phyloP scores from a whole-genome alignment of 2,113 vertebrate genomes.

The Labeo rohita region DNA sequence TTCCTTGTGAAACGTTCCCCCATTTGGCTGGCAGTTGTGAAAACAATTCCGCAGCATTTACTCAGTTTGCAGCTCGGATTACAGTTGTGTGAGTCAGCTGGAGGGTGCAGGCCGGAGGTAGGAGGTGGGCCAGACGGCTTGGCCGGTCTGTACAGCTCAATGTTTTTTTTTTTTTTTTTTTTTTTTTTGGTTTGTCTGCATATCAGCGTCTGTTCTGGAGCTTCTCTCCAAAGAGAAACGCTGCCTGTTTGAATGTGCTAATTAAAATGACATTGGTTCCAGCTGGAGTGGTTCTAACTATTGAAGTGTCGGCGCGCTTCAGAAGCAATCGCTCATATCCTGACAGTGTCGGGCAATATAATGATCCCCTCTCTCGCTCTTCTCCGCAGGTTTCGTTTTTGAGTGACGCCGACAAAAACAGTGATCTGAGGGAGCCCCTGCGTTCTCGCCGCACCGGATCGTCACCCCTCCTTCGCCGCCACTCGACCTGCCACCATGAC shows the following conservation, averaged over 20 bases:
- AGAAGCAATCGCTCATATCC: conserved; percentile 24
- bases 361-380: conserved; percentile 39
- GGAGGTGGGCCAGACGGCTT: conserved; percentile 62
- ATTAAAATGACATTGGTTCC: conserved; percentile 45
- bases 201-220: conserved; percentile 21
- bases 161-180: conserved; percentile 52
- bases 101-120: conserved; percentile 71
- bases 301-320: not conserved
- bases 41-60: conserved; percentile 79
- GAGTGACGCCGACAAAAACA: conserved; percentile 62
- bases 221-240: conserved; percentile 24
- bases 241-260: conserved; percentile 36
- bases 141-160: conserved; percentile 53
- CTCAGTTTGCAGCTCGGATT: conserved; percentile 73
- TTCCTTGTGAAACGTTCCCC: conserved; percentile 76
- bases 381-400: conserved; percentile 63
- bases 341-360: conserved; percentile 22
- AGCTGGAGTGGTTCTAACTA: conserved; percentile 35
- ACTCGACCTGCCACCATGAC: conserved; percentile 81
- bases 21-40: conserved; percentile 83
- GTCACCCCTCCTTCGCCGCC: conserved; percentile 55
- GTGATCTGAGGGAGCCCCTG: conserved; percentile 68
- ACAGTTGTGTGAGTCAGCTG: conserved; percentile 76
- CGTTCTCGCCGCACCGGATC: conserved; percentile 53
- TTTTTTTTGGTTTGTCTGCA: not conserved